phyloP scores from a whole-genome alignment of 2,797 vertebrate species.

The Cygnus olor region DNA sequence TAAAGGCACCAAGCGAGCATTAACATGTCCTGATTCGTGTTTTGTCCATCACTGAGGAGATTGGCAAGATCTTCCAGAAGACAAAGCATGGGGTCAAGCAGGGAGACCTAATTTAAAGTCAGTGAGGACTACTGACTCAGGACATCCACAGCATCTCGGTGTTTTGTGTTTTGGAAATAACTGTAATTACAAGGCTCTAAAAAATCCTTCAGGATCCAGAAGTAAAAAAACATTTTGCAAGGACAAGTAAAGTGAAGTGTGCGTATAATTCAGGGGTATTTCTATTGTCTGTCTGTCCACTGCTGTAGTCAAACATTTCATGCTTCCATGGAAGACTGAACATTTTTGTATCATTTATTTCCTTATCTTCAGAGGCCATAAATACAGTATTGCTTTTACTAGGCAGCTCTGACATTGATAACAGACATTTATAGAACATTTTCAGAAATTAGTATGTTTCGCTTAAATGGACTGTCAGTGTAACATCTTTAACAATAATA shows the following conservation, averaged over 20 bases:
- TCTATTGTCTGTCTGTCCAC: conserved; percentile 14
- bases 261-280: neutral
- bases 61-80: neutral
- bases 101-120: neutral
- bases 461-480: conserved; percentile 76
- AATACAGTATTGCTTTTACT: conserved; percentile 57
- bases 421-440: conserved; percentile 63
- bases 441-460: conserved; percentile 74
- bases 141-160: neutral
- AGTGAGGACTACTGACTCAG: neutral
- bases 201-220: neutral
- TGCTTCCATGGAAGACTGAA: conserved; percentile 39
- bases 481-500: conserved; percentile 74
- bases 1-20: neutral
- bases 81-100: neutral
- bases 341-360: conserved; percentile 55
- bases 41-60: neutral
- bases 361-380: conserved; percentile 37
- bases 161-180: neutral
- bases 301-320: conserved; percentile 30
- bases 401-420: conserved; percentile 57
- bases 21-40: neutral
- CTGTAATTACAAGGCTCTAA: neutral
- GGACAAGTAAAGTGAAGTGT: neutral
- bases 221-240: conserved; percentile 6